phyloP scores from a whole-genome alignment of 2,113 vertebrate species.

The Pristiophorus japonicus region DNA sequence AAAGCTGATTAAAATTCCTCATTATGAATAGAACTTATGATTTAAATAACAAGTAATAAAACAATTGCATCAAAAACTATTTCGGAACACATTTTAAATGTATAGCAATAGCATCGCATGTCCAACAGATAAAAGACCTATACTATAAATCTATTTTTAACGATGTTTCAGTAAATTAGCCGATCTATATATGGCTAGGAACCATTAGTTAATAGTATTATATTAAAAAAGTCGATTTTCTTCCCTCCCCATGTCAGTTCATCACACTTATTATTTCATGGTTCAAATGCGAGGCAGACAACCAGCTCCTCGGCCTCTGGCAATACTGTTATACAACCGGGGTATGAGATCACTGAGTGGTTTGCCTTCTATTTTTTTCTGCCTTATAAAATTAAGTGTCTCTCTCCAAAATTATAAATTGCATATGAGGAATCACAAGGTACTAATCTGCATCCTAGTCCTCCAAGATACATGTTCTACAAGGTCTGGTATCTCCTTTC shows the following conservation, averaged over 20 bases:
- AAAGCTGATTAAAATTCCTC: slow-evolving; percentile 5
- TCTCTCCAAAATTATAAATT: background rate
- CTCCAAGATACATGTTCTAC: background rate
- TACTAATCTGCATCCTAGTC: background rate
- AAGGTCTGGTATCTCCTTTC: background rate
- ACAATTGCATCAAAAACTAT: background rate
- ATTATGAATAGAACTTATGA: background rate
- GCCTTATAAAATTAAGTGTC: background rate
- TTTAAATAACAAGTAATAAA: background rate
- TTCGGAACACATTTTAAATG: background rate
- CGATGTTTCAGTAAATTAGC: background rate
- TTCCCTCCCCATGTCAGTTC: background rate
- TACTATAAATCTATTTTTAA: background rate
- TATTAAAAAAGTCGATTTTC: background rate
- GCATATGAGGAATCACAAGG: background rate
- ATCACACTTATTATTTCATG: background rate
- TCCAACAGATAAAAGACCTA: background rate
- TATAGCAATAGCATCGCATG: background rate
- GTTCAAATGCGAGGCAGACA: background rate
- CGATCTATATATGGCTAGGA: background rate
- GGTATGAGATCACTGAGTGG: background rate
- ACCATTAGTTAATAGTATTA: background rate
- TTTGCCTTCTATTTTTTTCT: background rate
- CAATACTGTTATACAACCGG: too few relatives aligned
- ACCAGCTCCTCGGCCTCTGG: background rate